phyloP scores from a whole-genome alignment of 2,797 vertebrate genomes.

The Hybognathus amarus region DNA sequence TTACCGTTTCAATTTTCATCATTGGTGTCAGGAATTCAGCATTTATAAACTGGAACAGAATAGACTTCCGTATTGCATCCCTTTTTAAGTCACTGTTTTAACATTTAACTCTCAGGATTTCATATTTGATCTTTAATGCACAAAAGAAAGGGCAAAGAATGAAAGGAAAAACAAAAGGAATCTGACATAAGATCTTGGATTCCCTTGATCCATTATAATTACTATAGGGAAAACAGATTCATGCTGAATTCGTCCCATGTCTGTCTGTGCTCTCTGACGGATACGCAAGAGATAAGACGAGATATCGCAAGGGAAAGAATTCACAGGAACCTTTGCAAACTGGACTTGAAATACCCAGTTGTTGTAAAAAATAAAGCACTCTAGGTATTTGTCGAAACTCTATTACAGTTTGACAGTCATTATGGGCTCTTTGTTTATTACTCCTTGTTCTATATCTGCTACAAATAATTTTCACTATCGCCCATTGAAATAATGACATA shows the following conservation, averaged over 20 bases:
- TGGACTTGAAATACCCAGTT: constrained; percentile 7
- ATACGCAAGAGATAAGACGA: neutral
- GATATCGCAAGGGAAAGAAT: neutral
- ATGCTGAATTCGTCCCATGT: constrained; percentile 6
- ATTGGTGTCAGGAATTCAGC: neutral
- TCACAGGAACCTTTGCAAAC: neutral
- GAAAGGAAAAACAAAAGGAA: constrained; percentile 43
- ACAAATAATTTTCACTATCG: neutral
- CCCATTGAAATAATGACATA: constrained; percentile 7
- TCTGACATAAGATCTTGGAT: constrained; percentile 38
- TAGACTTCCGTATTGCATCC: neutral
- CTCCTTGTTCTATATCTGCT: constrained; percentile 22
- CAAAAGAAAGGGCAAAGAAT: constrained; percentile 35
- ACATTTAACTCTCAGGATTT: constrained; percentile 39
- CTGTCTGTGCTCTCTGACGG: neutral
- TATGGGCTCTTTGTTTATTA: constrained; percentile 6
- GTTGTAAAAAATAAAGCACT: neutral
- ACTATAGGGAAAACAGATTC: constrained; percentile 28
- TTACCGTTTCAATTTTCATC: neutral
- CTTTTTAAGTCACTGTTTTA: constrained; percentile 27
- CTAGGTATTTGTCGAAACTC: neutral
- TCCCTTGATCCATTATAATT: constrained; percentile 40
- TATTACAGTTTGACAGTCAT: constrained; percentile 6
- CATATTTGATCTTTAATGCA: constrained; percentile 47
- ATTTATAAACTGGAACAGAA: neutral